Base-by-base conservation (phyloP, 2,797 vertebrate genomes). In the Myioborus melanocephalus region DNA sequence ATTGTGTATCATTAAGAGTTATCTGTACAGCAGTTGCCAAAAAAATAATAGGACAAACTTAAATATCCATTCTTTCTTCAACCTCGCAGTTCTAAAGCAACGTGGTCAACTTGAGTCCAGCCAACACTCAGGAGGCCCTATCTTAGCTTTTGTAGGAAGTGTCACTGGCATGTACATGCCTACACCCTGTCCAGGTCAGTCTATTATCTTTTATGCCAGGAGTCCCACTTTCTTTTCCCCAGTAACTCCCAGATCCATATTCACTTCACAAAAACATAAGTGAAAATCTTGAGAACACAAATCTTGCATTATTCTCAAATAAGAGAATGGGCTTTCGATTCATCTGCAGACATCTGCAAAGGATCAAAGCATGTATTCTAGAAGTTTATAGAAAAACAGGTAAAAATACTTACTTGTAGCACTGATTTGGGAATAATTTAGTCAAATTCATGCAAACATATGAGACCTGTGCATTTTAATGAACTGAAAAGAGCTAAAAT, bases 201-300 rank as follows among this genome's bases (percentile, higher is more conserved):
- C 63, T 34, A 17, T 49, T 14, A 44, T 35, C 32, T 60, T 78
- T 28, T 12, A 35, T 4, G 6, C 4, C 6, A 23, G 30, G 18
- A 12, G 6, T 17, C 10, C 12, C 0, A 0, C 21, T 21, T 55
- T 27, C 44, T 53, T 77, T 70, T 37, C 8, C 13, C 8, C n/a
- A 68, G 34, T 30, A 52, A 49, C 61, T 76, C 73, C 21, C 81
- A 92, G 26, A 68, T n/a, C 18, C 50, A 28, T 23, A 57, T 18
- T 57, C 35, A 37, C 22, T 30, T 75, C 39, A 76, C 18, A 55
- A 65, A 91, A 91, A 55, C 3, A 16, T 19, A 79, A 55, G 12
- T 52, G 30, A 85, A 32, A 57, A 89, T 50, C 16, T 46, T 66
- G 34, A 73, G 35, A 89, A 57, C 10, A 5, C 14, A 80, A 80